These are phyloP conservation scores for Griposia aprilina DNA, from an alignment of 2,888 invertebrate genomes.

Conservation along the genomic window DNA sequence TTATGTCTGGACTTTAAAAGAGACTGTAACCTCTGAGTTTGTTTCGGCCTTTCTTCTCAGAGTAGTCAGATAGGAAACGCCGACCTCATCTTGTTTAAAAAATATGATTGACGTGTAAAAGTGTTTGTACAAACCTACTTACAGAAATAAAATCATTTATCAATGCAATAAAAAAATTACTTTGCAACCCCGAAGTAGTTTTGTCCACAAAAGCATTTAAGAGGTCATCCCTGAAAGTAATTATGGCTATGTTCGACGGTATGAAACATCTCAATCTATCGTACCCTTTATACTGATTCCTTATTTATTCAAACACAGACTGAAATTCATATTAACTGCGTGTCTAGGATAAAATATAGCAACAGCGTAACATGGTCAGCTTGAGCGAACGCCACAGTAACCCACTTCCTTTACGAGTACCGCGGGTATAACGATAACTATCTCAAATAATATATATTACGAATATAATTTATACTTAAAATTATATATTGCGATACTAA, in stretches of 20 bases:
- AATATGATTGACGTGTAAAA: too few species aligned
- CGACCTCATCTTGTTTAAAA: too few species aligned
- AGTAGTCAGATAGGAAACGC: too few species aligned
- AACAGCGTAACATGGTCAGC: constrained; percentile 1
- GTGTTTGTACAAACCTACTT: too few species aligned
- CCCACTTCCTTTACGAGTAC: constrained; percentile 27
- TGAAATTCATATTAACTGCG: constrained; percentile 38
- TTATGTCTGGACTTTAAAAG: too few species aligned
- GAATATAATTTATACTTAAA: constrained; percentile 32
- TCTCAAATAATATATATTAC: constrained; percentile 43
- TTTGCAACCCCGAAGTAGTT: not conserved
- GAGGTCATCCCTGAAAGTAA: constrained; percentile 21
- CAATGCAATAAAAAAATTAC: not conserved
- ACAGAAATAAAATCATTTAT: too few species aligned
- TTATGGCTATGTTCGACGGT: constrained; percentile 1
- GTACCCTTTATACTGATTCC: constrained; percentile 5
- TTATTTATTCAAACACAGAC: constrained; percentile 26
- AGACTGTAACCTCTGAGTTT: too few species aligned
- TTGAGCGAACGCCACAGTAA: constrained; percentile 26
- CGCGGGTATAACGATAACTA: constrained; percentile 31
- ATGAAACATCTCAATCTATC: constrained; percentile 39
- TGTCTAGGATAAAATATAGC: constrained; percentile 41
- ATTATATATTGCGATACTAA: constrained; percentile 36
- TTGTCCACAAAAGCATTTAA: not conserved
- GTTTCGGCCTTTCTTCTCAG: too few species aligned